Evolutionary conservation across 2,113 vertebrate species (phyloP), one percentile per base, ranked within the genome.

Genomic region (Meleagris gallopavo): DNA sequence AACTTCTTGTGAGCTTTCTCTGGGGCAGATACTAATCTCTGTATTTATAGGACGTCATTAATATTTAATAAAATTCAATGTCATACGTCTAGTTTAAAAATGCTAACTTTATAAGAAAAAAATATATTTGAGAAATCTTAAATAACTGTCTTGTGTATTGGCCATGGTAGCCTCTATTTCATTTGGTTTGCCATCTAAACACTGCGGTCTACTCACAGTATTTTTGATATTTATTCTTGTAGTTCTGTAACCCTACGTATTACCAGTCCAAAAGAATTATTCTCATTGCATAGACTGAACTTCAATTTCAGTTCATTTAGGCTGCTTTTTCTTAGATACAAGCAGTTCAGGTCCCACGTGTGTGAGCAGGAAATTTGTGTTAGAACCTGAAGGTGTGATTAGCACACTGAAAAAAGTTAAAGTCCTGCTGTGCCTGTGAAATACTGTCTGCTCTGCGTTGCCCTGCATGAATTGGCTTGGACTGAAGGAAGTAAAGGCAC

Each of bases 341-440:
- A 65, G 36, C 15, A 15, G 18, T 61, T 86, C 11, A 4, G 4
- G 5, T 65, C 38, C 24, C 5, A 43, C 2, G 8, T 32, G 36
- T 52, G 30, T 66, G 50, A 32, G 76, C 38, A 71, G 57, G 57
- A 78, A 78, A 74, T 81, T 66, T 74, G 67, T 83, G 34, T 83
- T 86, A 48, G 81, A 88, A 92, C 30, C n/a, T 78, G 70, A 55
- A 83, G 50, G 64, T 95, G 60, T 45, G 79, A 90, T 75, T 75
- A 88, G n/a, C 46, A 65, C 73, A 18, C 66, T 69, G 88, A 48
- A 78, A 62, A 14, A 79, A 62, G 45, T 90, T 88, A 32, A 38
- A 66, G 60, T 72, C 70, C 73, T 90, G 80, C 83, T 93, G 67
- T 94, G 83, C 50, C 62, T 73, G 71, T 91, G 89, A 91, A 95